Evolutionary conservation across 2,113 vertebrate species (phyloP).

Genomic region (Laticauda colubrina): DNA sequence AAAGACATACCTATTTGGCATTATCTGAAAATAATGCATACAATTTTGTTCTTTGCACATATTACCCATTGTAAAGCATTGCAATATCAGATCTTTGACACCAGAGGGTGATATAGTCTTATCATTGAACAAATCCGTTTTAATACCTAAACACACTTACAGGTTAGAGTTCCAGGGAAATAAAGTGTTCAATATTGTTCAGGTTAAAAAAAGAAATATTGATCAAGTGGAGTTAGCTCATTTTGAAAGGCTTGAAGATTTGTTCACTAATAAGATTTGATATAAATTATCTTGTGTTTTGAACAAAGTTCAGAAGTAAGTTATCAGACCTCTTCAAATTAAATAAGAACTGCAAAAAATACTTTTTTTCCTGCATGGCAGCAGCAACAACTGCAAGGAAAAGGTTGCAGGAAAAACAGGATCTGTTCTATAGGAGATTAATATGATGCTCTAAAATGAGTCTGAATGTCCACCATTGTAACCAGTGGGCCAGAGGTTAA

Average conservation of each 20-base stretch:
- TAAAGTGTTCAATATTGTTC: conserved; percentile 5
- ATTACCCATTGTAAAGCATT: background rate
- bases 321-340: background rate
- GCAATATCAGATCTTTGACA: conserved; percentile 3
- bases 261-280: background rate
- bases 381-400: background rate
- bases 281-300: background rate
- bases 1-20: background rate
- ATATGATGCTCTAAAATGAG: background rate
- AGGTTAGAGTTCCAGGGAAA: background rate
- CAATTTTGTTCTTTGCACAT: background rate
- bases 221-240: background rate
- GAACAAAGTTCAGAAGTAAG: background rate
- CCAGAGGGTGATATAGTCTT: conserved; percentile 47
- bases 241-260: background rate
- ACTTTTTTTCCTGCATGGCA: background rate
- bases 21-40: background rate
- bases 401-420: background rate
- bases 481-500: background rate
- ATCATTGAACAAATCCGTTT: fast-evolving
- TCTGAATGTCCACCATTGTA: background rate
- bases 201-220: conserved; percentile 3
- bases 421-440: background rate
- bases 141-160: too few species aligned
- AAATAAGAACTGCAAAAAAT: background rate